These are phyloP conservation scores for Crocuta crocuta DNA, from an alignment of 2,113 vertebrate genomes.

Conservation along the genomic window DNA sequence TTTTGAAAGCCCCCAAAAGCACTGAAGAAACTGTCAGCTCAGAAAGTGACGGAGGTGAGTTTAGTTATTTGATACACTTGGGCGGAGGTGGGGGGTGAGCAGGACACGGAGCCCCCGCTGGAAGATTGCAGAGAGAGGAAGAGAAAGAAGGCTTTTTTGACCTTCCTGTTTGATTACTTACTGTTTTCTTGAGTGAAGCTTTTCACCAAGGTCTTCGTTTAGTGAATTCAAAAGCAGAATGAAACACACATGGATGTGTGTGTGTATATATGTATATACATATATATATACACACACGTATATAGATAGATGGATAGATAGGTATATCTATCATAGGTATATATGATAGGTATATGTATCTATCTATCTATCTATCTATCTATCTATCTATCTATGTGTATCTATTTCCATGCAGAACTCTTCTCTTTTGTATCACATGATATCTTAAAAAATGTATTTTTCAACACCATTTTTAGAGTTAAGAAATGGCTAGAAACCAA, in stretches of 20 bases:
- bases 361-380: too few species aligned
- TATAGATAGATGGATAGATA: too few species aligned
- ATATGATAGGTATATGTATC: too few species aligned
- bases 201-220: not conserved
- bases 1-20: not conserved
- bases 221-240: not conserved
- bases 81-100: not conserved
- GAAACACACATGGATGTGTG: accelerated
- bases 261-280: too few species aligned
- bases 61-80: not conserved
- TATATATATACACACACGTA: too few species aligned
- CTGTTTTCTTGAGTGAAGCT: not conserved
- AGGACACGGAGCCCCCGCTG: not conserved
- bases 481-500: not conserved
- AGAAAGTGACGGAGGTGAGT: not conserved
- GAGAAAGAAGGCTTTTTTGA: not conserved
- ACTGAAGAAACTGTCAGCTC: not conserved
- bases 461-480: not conserved
- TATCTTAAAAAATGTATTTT: not conserved
- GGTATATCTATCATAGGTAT: too few species aligned
- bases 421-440: not conserved
- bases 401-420: accelerated
- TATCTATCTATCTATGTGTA: too few species aligned
- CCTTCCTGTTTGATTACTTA: not conserved
- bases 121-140: not conserved